Evolutionary conservation across 2,888 invertebrate genomes (phyloP).

Genomic region (Piscicola geometra): DNA sequence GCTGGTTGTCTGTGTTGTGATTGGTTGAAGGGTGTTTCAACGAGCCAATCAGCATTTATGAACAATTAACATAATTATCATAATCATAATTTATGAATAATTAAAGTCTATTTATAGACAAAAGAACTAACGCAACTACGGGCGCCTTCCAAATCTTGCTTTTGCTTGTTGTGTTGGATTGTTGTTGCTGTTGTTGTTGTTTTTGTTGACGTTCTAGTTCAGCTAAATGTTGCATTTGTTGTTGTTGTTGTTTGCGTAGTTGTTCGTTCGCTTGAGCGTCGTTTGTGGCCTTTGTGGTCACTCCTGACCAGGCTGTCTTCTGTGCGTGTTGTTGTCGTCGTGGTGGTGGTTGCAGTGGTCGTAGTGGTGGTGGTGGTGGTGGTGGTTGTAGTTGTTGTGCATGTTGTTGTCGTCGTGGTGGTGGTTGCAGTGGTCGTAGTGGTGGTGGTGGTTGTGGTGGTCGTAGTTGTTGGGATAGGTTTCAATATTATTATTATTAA

Average conservation of each 20-base stretch:
- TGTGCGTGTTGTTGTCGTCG: not conserved
- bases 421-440: not conserved
- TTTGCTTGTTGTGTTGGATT: not conserved
- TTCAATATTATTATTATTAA: too few species aligned
- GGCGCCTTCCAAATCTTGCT: constrained; percentile 1
- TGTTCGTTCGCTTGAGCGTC: not conserved
- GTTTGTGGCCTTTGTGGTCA: not conserved
- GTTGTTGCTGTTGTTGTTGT: not conserved
- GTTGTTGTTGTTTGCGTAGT: not conserved
- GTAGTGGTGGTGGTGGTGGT: not conserved
- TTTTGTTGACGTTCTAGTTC: constrained; percentile 6
- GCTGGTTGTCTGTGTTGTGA: constrained; percentile 16
- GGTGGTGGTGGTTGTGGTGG: not conserved
- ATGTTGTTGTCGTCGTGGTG: not conserved
- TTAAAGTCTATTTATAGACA: not conserved
- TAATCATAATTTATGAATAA: not conserved
- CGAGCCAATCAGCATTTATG: not conserved
- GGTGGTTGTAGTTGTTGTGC: not conserved
- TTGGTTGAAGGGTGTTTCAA: constrained; percentile 1
- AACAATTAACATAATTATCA: not conserved
- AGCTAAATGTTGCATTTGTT: not conserved
- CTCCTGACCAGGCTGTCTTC: not conserved
- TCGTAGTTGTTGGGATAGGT: constrained; percentile 3
- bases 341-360: not conserved
- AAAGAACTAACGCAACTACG: not conserved